phyloP scores from a whole-genome alignment of 2,888 invertebrate species.

The Synanthedon tipuliformis region DNA sequence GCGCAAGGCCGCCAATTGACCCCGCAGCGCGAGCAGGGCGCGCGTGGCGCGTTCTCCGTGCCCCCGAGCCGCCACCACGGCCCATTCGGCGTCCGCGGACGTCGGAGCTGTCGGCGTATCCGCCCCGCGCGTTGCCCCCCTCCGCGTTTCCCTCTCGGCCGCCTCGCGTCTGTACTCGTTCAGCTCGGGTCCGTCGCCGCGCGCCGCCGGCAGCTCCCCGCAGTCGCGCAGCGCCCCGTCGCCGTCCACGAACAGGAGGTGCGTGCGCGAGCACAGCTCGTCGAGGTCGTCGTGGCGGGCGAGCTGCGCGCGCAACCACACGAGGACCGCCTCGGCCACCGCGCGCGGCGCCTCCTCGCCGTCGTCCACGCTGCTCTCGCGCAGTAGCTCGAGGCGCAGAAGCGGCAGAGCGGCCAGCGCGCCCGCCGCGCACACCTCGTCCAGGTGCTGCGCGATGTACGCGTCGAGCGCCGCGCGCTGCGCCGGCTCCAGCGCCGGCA shows the following conservation, averaged over 20 bases:
- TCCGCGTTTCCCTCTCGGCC: constrained; percentile 19
- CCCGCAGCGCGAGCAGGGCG: constrained; percentile 19
- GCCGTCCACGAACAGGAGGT: constrained; percentile 80
- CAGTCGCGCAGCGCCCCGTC: constrained; percentile 85
- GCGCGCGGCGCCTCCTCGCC: constrained; percentile 66
- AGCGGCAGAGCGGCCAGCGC: constrained; percentile 75
- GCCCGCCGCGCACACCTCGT: constrained; percentile 72
- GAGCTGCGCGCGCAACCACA: constrained; percentile 66
- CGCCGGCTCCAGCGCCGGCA: constrained; percentile 74
- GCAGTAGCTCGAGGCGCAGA: constrained; percentile 79
- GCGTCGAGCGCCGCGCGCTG: constrained; percentile 67
- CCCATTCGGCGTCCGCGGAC: constrained; percentile 8
- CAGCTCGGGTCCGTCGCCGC: constrained; percentile 80
- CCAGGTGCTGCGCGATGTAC: constrained; percentile 77
- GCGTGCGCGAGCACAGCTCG: constrained; percentile 74
- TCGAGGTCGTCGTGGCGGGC: constrained; percentile 20
- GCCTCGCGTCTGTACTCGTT: constrained; percentile 78
- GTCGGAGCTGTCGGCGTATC: constrained; percentile 24
- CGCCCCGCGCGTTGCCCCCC: constrained; percentile 51
- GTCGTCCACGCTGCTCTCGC: constrained; percentile 78
- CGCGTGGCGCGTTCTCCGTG: constrained; percentile 15
- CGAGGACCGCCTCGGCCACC: constrained; percentile 73
- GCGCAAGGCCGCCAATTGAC: constrained; percentile 20
- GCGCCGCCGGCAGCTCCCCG: constrained; percentile 75
- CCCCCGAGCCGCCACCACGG: constrained; percentile 2